These are phyloP conservation scores for Atherinomorus stipes DNA, from an alignment of 2,113 vertebrate species.

Conservation along the genomic window DNA sequence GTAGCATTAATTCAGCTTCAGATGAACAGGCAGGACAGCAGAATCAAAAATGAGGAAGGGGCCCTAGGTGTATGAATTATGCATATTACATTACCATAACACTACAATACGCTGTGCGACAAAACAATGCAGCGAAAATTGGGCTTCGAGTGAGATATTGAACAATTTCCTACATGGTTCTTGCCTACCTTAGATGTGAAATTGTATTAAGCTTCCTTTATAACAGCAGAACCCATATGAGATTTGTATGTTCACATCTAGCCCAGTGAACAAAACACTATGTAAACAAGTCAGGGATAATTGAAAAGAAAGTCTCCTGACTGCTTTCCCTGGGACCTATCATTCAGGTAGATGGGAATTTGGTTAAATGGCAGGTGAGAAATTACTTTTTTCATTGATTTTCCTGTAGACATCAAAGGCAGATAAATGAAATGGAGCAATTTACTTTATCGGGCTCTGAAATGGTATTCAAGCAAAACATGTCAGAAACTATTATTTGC, in stretches of 20 bases:
- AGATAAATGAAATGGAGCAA: slow-evolving; percentile 91
- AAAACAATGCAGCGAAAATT: slow-evolving; percentile 89
- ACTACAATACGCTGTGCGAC: slow-evolving; percentile 80
- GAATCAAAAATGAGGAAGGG: slow-evolving; percentile 86
- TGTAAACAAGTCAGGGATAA: slow-evolving; percentile 95
- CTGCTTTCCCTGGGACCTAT: slow-evolving; percentile 88
- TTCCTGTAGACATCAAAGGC: slow-evolving; percentile 89
- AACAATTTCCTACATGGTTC: slow-evolving; percentile 94
- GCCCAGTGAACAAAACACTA: slow-evolving; percentile 86
- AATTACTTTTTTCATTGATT: slow-evolving; percentile 97
- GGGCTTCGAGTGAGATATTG: slow-evolving; percentile 89
- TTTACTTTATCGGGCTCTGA: slow-evolving; percentile 84
- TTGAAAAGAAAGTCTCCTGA: slow-evolving; percentile 91
- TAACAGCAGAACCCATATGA: slow-evolving; percentile 86
- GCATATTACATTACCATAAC: slow-evolving; percentile 89
- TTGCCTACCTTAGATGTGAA: slow-evolving; percentile 93
- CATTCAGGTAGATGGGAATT: slow-evolving; percentile 87
- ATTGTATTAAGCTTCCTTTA: slow-evolving; percentile 92
- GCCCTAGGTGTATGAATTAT: slow-evolving; percentile 92
- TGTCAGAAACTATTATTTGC: slow-evolving; percentile 90
- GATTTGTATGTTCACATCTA: slow-evolving; percentile 81
- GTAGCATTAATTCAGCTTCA: slow-evolving; percentile 89
- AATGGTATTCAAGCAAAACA: slow-evolving; percentile 84
- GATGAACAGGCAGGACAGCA: slow-evolving; percentile 89
- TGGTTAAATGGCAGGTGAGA: slow-evolving; percentile 88